Base-by-base conservation (phyloP, 2,888 invertebrate genomes). In the Carterocephalus palaemon region DNA sequence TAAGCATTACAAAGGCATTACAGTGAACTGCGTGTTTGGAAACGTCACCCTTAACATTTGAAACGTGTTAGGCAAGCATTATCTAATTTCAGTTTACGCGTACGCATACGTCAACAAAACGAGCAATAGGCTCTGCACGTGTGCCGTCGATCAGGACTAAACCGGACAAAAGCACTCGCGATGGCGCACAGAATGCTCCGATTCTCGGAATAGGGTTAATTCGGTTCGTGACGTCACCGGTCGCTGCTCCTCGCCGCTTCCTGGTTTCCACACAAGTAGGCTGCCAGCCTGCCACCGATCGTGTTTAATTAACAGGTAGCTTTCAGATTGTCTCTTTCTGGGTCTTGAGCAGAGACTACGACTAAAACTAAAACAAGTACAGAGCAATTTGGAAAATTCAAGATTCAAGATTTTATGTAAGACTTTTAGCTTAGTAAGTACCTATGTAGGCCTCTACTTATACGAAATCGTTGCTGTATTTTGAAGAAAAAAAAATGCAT, bases 191-290 rank as follows among this genome's bases (percentile, higher is more conserved):
- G 68, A 67, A 73, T 73, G 72, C 68, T 71, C 72, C 66, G 62
- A 63, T 83, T 83, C 82, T 79, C 64, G 57, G 84, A 82, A 83
- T 69, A 69, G 69, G 72, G 78, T 82, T 82, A 83, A 84, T 82
- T 83, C 65, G 62, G 78, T 66, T 63, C 65, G 68, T 82, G 82
- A 83, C 83, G 82, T 82, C 80, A 82, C 52, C 53, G 51, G 52
- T 56, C 64, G 52, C 60, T 59, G 55, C 59, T 52, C 49, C 53
- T 57, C 52, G 41, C 46, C 51, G 46, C 58, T 49, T 77, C 70
- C 64, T 64, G 40, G 40, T 46, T 46, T 46, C 37, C 36, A 28
- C 34, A 36, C 43, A 37, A 43, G 45, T 46, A 26, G 40, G n/a
- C n/a, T n/a, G n/a, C n/a, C n/a, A n/a, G n/a, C n/a, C n/a, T n/a